These are phyloP conservation scores for Gorilla gorilla DNA, from an alignment of 2,113 vertebrate species.

Conservation along the genomic window DNA sequence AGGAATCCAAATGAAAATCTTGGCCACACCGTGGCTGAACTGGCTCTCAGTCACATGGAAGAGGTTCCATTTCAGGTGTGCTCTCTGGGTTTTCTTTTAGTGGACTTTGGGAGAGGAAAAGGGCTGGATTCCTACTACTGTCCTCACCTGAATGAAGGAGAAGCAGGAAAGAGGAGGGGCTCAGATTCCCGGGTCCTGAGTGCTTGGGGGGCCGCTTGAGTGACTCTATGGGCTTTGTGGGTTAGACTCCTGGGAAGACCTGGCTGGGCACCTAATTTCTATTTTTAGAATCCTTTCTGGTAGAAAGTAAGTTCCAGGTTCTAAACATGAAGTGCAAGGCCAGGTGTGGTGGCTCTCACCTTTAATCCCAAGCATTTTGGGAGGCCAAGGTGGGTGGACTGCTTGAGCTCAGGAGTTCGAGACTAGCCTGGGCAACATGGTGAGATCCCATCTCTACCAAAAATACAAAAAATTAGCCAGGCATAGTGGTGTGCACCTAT, in stretches of 20 bases:
- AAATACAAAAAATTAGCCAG: no score
- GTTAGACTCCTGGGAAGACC: neutral
- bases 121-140: neutral
- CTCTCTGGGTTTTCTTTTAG: neutral
- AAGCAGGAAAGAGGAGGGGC: neutral
- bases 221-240: neutral
- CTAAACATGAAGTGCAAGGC: neutral
- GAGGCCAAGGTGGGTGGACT: rapidly evolving
- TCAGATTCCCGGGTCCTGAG: neutral
- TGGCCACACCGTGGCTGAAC: neutral
- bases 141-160: neutral
- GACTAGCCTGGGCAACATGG: no score
- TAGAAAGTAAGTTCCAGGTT: neutral
- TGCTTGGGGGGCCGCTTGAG: neutral
- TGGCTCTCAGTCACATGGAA: neutral
- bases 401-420: no score
- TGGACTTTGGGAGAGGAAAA: neutral
- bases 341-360: no score
- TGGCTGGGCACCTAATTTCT: neutral
- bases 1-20: neutral
- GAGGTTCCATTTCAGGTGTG: neutral
- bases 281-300: neutral
- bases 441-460: no score
- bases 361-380: no score
- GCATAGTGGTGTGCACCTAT: no score